These are phyloP conservation scores for Philhelius pedissequus DNA, from an alignment of 2,888 invertebrate genomes.

Conservation along the genomic window DNA sequence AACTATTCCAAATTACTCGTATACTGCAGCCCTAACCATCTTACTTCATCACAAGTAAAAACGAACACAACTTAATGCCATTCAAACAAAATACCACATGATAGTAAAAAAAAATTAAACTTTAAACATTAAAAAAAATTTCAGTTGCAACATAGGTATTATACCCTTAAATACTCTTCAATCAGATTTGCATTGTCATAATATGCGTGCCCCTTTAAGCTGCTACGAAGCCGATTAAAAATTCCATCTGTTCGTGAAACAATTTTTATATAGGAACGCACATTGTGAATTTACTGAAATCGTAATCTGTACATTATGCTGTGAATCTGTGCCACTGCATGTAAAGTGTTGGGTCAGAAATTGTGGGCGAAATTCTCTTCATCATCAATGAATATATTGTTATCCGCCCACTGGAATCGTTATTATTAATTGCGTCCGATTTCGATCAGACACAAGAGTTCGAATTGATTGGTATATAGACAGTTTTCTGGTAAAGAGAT, in stretches of 20 bases:
- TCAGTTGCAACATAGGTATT: neutral
- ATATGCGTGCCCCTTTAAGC: neutral
- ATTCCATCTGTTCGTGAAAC: constrained; percentile 2
- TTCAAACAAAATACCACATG: too few relatives aligned
- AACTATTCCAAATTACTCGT: too few relatives aligned
- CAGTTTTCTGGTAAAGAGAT: neutral
- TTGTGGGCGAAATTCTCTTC: neutral
- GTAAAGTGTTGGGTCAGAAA: neutral
- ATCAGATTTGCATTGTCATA: constrained; percentile 42
- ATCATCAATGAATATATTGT: constrained; percentile 18
- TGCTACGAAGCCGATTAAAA: constrained; percentile 18
- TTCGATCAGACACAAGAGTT: neutral
- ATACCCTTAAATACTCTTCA: constrained; percentile 25
- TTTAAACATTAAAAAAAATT: neutral
- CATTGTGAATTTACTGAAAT: neutral
- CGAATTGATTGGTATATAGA: neutral
- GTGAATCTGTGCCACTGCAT: constrained; percentile 13
- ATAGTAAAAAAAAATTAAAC: too few relatives aligned
- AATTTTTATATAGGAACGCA: neutral
- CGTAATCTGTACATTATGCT: constrained; percentile 29
- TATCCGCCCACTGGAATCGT: constrained; percentile 60
- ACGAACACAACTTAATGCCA: too few relatives aligned
- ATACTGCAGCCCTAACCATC: too few relatives aligned
- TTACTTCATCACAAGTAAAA: too few relatives aligned
- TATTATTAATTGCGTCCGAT: constrained; percentile 52